Percentiles rank a stretch among this genome's conserved stretches.
phyloP scores from a whole-genome alignment of 2,797 vertebrate genomes.

The Heteromormyrus szaboi region DNA sequence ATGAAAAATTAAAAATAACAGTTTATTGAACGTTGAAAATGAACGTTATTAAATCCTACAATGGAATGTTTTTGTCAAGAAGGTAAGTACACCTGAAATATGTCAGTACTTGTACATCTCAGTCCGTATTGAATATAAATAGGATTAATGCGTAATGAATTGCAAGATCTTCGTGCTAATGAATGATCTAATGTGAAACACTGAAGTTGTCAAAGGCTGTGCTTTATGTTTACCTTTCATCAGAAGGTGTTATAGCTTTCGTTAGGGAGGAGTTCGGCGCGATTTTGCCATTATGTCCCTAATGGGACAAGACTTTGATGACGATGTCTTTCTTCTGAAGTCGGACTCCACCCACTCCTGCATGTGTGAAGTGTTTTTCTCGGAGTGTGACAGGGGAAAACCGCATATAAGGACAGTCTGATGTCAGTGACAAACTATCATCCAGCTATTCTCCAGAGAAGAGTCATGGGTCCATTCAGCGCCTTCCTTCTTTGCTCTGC shows the following conservation, averaged over 20 bases:
- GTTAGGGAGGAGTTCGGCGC: background rate
- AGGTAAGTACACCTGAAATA: background rate
- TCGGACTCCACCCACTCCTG: constrained; percentile 53
- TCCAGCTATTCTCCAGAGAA: constrained; percentile 17
- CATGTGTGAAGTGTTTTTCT: constrained; percentile 57
- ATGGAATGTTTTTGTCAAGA: background rate
- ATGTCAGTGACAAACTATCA: constrained; percentile 40
- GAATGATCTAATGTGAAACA: background rate
- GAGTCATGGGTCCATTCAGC: constrained; percentile 51
- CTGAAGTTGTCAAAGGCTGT: background rate
- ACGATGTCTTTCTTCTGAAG: constrained; percentile 64
- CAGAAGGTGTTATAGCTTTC: constrained; percentile 6
- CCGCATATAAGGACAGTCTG: constrained; percentile 55
- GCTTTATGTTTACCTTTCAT: constrained; percentile 17
- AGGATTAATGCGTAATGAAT: constrained; percentile 29
- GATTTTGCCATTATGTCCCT: constrained; percentile 65
- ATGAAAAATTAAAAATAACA: background rate
- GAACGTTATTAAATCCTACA: background rate
- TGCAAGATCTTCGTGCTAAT: constrained; percentile 39
- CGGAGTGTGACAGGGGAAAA: constrained; percentile 44
- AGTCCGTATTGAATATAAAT: background rate
- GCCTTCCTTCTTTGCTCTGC: constrained; percentile 48
- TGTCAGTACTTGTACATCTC: background rate
- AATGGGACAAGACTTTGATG: constrained; percentile 61
- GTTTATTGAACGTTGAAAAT: background rate